Percentiles rank a stretch among this genome's conserved stretches.
Evolutionary conservation across 2,113 vertebrate species (phyloP).

Genomic region (Bucco capensis): DNA sequence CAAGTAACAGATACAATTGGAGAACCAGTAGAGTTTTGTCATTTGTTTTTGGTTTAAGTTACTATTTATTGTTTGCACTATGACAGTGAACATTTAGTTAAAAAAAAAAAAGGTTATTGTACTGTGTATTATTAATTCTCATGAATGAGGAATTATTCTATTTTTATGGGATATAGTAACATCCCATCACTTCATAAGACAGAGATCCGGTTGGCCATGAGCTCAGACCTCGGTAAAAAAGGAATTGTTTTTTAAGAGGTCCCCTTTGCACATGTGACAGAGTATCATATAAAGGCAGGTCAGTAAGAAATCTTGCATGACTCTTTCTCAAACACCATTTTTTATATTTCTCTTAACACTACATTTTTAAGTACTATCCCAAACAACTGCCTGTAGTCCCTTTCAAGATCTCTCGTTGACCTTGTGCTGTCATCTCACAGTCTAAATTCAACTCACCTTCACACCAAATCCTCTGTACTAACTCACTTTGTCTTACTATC

Average conservation of each 20-base stretch:
- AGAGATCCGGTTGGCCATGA: background rate
- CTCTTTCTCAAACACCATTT: background rate
- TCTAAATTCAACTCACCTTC: background rate
- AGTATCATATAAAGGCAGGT: too few relatives aligned
- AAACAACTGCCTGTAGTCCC: background rate
- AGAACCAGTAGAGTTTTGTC: background rate
- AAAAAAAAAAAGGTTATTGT: background rate
- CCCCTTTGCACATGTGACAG: background rate
- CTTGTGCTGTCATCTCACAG: background rate
- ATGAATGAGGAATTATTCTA: background rate
- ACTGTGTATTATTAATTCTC: background rate
- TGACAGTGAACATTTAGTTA: background rate
- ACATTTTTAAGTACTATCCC: background rate
- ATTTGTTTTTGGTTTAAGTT: background rate
- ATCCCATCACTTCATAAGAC: background rate
- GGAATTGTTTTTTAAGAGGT: background rate
- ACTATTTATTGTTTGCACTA: background rate
- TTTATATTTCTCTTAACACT: background rate
- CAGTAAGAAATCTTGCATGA: too few relatives aligned
- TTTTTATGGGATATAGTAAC: background rate
- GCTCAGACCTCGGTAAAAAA: background rate
- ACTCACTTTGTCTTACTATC: background rate
- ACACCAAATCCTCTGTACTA: background rate
- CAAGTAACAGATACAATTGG: constrained; percentile 23
- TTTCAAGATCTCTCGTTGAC: background rate